Evolutionary conservation across 2,113 vertebrate species (phyloP), one percentile per base, ranked within the genome.

Genomic region (Anolis carolinensis): DNA sequence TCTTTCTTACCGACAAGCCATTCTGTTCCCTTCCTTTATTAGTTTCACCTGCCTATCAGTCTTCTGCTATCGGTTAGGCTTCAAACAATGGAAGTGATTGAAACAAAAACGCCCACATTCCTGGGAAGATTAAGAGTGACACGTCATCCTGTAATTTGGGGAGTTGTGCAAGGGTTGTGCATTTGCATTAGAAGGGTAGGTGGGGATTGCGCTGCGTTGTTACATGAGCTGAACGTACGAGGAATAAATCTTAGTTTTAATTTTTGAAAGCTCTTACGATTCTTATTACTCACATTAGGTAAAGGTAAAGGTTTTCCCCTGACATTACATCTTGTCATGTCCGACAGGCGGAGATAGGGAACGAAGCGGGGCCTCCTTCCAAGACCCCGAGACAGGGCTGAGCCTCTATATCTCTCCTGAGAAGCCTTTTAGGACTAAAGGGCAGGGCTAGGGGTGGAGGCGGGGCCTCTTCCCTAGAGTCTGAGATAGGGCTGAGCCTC

Each of bases 91-190:
- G 92, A 79, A 92, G 82, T 89, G 90, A 88, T 87, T 91, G 92
- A 93, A 88, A 90, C 91, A 90, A 91, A 87, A 86, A 92, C 93
- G 88, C 94, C 93, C 91, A 86, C 93, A 85, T 89, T 91, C 88
- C 81, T 90, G 7, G 62, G 88, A 76, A 93, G 89, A 90, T 86
- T 62, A 91, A 90, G 90, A 94, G 81, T 86, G 92, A 89, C 94
- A 88, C 71, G 16, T 84, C 93, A 93, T 92, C 95, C 93, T 95
- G 92, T 91, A 89, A 94, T 92, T 95, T 93, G 72, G 89, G 89
- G 85, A 81, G 83, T 78, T 88, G 74, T 92, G 91, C 89, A 90
- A 75, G 20, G 86, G 88, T 90, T 91, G 79, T 93, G 80, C 87
- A 94, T 94, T 93, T 93, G 89, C 92, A 84, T 90, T 74, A 93